Evolutionary conservation across 2,113 vertebrate genomes (phyloP).

Genomic region (Pseudorectes ferrugineus): DNA sequence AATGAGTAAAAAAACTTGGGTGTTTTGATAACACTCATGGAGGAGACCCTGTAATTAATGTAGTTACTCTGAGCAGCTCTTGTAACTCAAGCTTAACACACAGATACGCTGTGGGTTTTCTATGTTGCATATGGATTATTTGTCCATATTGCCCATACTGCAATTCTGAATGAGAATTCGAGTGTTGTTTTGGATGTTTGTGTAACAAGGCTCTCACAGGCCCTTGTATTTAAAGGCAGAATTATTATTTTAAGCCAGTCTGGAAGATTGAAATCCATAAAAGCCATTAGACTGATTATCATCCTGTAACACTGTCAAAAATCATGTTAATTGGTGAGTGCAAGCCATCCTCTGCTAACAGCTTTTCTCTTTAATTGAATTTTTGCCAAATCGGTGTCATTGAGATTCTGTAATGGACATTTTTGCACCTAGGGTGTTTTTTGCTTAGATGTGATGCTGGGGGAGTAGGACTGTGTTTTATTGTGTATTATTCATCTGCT

Average conservation of each 20-base stretch:
- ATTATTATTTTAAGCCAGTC: slow-evolving; percentile 34
- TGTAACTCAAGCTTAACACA: not conserved
- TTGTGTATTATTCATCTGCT: not conserved
- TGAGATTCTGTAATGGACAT: not conserved
- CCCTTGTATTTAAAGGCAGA: slow-evolving; percentile 5
- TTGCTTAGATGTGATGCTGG: not conserved
- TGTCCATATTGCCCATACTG: not conserved
- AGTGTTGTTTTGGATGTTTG: not conserved
- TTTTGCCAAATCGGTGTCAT: slow-evolving; percentile 8
- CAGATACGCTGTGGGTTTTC: fast-evolving
- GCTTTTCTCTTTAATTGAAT: slow-evolving; percentile 24
- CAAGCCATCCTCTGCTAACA: slow-evolving; percentile 20
- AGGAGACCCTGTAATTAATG: not conserved
- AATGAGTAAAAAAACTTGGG: not conserved
- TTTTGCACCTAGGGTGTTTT: not conserved
- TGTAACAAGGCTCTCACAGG: not conserved
- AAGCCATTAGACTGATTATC: slow-evolving; percentile 40
- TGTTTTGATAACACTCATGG: not conserved
- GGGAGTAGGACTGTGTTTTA: not conserved
- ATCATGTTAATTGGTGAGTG: not conserved
- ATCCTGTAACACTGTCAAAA: slow-evolving; percentile 22
- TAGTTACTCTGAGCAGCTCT: not conserved
- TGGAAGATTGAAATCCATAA: slow-evolving; percentile 35
- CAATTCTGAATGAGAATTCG: not conserved
- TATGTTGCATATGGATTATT: not conserved